phyloP scores from a whole-genome alignment of 1,140 invertebrate genomes.

The Cherax quadricarinatus region DNA sequence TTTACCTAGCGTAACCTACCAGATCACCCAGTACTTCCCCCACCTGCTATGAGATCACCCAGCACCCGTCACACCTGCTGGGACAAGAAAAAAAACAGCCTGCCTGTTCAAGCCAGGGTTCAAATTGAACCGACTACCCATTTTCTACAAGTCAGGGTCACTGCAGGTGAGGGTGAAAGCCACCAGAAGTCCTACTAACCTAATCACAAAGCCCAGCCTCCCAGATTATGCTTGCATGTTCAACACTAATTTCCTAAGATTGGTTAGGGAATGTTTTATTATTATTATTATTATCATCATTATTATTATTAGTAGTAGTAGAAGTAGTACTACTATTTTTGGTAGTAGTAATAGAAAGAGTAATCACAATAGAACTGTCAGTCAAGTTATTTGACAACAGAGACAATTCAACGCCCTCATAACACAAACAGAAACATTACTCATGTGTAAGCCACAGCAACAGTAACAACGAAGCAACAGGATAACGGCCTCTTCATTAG shows the following conservation, averaged over 20 bases:
- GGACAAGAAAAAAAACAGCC: no score
- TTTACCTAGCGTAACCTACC: no score
- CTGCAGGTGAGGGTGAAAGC: constrained; percentile 40
- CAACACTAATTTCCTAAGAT: not conserved
- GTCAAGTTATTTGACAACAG: no score
- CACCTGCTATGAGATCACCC: no score
- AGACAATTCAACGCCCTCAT: no score
- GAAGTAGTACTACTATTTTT: no score
- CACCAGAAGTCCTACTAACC: constrained; percentile 35
- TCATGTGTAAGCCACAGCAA: not conserved
- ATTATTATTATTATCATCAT: not conserved
- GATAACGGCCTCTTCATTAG: not conserved
- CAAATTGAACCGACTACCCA: constrained; percentile 25
- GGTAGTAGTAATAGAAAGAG: no score
- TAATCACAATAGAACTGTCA: no score
- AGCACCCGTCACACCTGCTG: no score
- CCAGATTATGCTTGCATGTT: not conserved
- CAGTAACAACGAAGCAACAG: not conserved
- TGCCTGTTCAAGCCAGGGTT: not conserved
- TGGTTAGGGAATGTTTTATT: not conserved
- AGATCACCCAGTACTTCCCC: no score
- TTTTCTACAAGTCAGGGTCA: constrained; percentile 43
- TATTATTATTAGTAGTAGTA: no score
- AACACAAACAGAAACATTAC: no score
- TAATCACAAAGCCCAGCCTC: constrained; percentile 17